These are phyloP conservation scores for Dione vanillae DNA, from an alignment of 2,888 invertebrate genomes.

Conservation along the genomic window DNA sequence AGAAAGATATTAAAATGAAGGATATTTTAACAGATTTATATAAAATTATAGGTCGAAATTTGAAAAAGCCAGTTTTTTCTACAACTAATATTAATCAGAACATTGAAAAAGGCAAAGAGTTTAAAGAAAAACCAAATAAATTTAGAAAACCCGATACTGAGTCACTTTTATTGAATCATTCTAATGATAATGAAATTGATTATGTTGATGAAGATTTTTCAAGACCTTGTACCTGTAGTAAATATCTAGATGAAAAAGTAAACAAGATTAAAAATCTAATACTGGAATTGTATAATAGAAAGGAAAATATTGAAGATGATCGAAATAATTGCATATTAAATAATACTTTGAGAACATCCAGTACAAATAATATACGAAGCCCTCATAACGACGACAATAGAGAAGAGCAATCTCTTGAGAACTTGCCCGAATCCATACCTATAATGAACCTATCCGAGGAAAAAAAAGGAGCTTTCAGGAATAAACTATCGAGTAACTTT, in stretches of 20 bases:
- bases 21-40: constrained; percentile 23
- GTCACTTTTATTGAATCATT: background rate
- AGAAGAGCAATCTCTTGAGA: background rate
- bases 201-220: background rate
- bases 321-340: too few species aligned
- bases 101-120: background rate
- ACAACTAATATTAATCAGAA: background rate
- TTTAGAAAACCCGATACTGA: background rate
- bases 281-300: too few species aligned
- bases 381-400: background rate
- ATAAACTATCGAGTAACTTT: background rate
- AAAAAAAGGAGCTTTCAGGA: background rate
- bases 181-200: background rate
- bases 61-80: background rate
- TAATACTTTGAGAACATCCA: background rate
- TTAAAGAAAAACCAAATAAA: background rate
- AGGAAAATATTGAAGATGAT: too few species aligned
- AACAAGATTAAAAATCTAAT: background rate
- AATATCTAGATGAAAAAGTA: background rate
- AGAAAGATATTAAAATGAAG: constrained; percentile 20
- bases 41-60: constrained; percentile 1
- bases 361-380: background rate
- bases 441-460: background rate
- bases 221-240: background rate
- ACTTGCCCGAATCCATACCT: background rate